Conservation (phyloP, 92 coral and sea anemone species). For the Ricordea florida region DNA sequence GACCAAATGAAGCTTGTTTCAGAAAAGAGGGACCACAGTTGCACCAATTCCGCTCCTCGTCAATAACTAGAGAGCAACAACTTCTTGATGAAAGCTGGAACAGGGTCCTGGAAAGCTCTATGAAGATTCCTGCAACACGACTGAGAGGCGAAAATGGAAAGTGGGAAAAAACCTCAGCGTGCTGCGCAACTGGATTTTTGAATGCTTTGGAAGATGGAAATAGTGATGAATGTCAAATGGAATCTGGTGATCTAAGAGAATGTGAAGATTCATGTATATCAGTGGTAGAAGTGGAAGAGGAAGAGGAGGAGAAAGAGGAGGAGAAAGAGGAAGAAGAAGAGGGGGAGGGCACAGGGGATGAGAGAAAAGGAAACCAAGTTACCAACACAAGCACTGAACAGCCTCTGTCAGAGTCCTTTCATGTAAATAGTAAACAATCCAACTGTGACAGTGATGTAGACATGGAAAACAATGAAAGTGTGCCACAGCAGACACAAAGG, state of each 20-base stretch:
- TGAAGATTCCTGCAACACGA: slow-evolving; percentile 42
- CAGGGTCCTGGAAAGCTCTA: not conserved
- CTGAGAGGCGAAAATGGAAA: slow-evolving; percentile 12
- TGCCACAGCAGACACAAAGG: not conserved
- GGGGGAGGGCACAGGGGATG: too few relatives aligned
- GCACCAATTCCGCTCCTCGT: slow-evolving; percentile 31
- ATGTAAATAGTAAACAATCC: too few relatives aligned
- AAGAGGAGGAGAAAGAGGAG: not conserved
- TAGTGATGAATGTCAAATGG: too few relatives aligned
- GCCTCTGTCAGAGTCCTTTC: too few relatives aligned
- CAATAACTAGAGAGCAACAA: slow-evolving; percentile 31
- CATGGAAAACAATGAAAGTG: not conserved
- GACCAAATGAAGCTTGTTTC: slow-evolving; percentile 28
- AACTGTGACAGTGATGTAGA: not conserved
- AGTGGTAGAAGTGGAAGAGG: not conserved
- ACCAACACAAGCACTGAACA: too few relatives aligned
- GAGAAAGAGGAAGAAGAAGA: too few relatives aligned
- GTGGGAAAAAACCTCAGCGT: slow-evolving; percentile 10
- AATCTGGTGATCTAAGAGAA: not conserved
- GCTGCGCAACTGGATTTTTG: not conserved
- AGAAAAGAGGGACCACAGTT: slow-evolving; percentile 39
- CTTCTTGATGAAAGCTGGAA: slow-evolving; percentile 32
- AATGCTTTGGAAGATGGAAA: not conserved
- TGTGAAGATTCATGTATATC: not conserved
- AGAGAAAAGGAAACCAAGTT: too few relatives aligned